Percentiles rank a stretch among this genome's conserved stretches.
Evolutionary conservation across 2,888 invertebrate genomes (phyloP).

Genomic region (Odiellus spinosus): DNA sequence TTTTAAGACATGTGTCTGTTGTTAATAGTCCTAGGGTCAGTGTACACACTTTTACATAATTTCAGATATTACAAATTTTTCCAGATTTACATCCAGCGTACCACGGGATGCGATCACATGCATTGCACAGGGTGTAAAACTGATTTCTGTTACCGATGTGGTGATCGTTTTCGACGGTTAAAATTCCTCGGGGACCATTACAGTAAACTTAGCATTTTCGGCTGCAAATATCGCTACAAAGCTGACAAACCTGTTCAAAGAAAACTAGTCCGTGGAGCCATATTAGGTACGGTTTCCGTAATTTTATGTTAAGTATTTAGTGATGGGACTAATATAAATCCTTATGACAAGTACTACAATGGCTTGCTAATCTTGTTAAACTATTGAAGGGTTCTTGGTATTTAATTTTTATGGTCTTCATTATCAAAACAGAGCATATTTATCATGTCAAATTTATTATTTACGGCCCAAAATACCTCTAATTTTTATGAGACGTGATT

Average conservation of each 20-base stretch:
- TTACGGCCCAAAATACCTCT: too few species aligned
- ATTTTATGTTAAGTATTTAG: too few species aligned
- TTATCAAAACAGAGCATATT: too few species aligned
- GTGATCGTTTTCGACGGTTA: constrained; percentile 27
- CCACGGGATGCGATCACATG: constrained; percentile 35
- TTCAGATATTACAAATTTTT: constrained; percentile 3
- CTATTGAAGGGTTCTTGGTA: background rate
- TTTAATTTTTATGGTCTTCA: too few species aligned
- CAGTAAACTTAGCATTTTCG: constrained; percentile 29
- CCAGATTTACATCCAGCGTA: constrained; percentile 31
- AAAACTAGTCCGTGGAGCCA: constrained; percentile 28
- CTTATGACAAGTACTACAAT: too few species aligned
- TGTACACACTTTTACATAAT: too few species aligned
- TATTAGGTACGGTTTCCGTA: constrained; percentile 31
- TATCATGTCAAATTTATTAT: too few species aligned
- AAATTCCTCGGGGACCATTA: constrained; percentile 32
- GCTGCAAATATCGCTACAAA: constrained; percentile 30
- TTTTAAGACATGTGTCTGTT: too few species aligned
- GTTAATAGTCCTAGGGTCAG: too few species aligned
- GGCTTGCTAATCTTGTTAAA: background rate
- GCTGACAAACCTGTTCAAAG: constrained; percentile 28
- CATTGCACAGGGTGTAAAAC: constrained; percentile 29
- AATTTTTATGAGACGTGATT: too few species aligned
- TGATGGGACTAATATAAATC: too few species aligned
- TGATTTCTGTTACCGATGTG: constrained; percentile 33